These are phyloP conservation scores for Rhinophrynus dorsalis DNA, from an alignment of 2,797 vertebrate genomes.

Conservation along the genomic window DNA sequence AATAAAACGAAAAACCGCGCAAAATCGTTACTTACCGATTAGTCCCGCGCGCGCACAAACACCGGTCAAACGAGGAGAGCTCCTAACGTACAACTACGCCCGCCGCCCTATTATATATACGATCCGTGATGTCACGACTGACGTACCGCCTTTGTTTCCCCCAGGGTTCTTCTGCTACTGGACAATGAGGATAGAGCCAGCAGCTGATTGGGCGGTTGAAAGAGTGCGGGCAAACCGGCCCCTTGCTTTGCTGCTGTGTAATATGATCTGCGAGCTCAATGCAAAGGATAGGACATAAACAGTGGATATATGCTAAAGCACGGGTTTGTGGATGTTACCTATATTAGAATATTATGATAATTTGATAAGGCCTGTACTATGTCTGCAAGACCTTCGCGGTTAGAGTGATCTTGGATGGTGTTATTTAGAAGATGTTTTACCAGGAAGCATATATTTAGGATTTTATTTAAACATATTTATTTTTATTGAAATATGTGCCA, in stretches of 20 bases:
- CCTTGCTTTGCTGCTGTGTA: neutral
- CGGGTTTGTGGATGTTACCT: no score
- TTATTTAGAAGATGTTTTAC: no score
- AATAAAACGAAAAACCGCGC: neutral
- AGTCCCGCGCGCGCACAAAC: neutral
- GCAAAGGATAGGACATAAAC: no score
- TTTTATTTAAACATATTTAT: no score
- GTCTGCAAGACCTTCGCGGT: no score
- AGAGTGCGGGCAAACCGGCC: neutral
- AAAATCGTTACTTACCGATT: slow-evolving; percentile 20
- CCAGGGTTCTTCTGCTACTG: slow-evolving; percentile 1
- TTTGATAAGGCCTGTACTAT: no score
- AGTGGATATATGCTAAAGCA: no score
- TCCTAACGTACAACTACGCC: slow-evolving; percentile 7
- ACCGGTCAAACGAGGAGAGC: slow-evolving; percentile 13
- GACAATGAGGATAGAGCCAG: neutral
- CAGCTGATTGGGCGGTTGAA: slow-evolving; percentile 1
- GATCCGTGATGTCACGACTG: neutral
- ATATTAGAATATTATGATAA: no score
- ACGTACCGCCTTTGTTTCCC: slow-evolving; percentile 16
- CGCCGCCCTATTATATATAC: slow-evolving; percentile 27
- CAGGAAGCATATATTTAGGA: no score
- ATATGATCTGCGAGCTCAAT: neutral
- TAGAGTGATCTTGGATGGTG: no score
- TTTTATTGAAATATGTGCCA: no score